phyloP scores from a whole-genome alignment of 2,888 invertebrate species.

The Aspidapion aeneum region DNA sequence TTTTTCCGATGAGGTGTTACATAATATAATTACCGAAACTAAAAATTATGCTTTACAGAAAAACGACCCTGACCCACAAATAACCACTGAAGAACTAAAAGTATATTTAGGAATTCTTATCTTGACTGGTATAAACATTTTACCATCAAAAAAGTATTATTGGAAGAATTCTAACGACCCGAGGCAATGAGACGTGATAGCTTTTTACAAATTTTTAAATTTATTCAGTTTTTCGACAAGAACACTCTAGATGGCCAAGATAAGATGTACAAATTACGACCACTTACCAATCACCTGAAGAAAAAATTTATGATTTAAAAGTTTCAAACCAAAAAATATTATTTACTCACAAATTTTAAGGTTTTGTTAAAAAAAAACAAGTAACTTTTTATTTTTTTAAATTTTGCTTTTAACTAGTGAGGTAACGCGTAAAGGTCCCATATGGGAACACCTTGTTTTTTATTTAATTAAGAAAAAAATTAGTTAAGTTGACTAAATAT shows the following conservation, averaged over 20 bases:
- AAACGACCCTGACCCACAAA: constrained; percentile 2
- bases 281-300: too few species aligned
- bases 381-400: too few species aligned
- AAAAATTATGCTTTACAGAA: constrained; percentile 3
- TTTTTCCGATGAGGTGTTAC: neutral
- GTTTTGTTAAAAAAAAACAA: too few species aligned
- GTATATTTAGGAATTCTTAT: constrained; percentile 6
- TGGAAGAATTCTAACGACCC: constrained; percentile 6
- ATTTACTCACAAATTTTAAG: too few species aligned
- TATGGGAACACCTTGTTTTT: too few species aligned
- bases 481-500: too few species aligned
- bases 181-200: constrained; percentile 13
- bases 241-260: neutral
- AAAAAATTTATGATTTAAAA: too few species aligned
- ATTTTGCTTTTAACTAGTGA: too few species aligned
- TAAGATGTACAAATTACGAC: neutral
- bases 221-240: neutral
- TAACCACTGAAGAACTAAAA: neutral
- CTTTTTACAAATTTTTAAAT: neutral
- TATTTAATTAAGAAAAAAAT: too few species aligned
- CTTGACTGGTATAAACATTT: constrained; percentile 7
- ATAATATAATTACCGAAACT: neutral
- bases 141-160: constrained; percentile 10
- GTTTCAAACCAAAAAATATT: too few species aligned
- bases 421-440: too few species aligned